These are phyloP conservation scores for Gavia stellata DNA, from an alignment of 2,113 vertebrate species.

Conservation along the genomic window DNA sequence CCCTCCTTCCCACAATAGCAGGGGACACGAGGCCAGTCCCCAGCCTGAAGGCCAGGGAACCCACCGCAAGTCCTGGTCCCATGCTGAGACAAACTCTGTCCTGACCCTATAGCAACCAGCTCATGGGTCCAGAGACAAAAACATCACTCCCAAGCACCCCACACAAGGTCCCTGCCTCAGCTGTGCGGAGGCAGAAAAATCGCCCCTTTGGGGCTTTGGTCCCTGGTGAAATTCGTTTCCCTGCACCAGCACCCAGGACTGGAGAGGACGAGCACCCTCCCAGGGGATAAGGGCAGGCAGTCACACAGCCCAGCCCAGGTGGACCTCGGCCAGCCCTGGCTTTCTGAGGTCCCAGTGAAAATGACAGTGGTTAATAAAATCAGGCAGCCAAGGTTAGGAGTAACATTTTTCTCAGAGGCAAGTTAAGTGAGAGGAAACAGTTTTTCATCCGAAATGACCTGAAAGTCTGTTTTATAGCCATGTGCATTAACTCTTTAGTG, in stretches of 20 bases:
- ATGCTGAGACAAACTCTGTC: not conserved
- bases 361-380: not conserved
- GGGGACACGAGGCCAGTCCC: not conserved
- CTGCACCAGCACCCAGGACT: not conserved
- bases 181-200: not conserved
- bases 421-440: not conserved
- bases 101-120: not conserved
- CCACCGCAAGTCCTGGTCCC: not conserved
- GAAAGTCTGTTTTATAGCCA: not conserved
- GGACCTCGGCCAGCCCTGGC: not conserved
- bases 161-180: not conserved
- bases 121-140: not conserved
- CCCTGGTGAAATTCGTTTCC: not conserved
- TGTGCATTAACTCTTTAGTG: not conserved
- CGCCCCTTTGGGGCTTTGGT: accelerated
- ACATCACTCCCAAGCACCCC: not conserved
- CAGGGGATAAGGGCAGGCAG: not conserved
- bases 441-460: not conserved
- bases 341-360: not conserved
- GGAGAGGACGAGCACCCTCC: not conserved
- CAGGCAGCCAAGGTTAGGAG: not conserved
- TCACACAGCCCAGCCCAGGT: not conserved
- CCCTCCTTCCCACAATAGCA: not conserved
- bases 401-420: not conserved
- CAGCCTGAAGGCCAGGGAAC: not conserved